Percentiles rank a stretch among this genome's conserved stretches.
These are phyloP conservation scores for Ursus arctos DNA, from an alignment of 2,113 vertebrate species.

Conservation along the genomic window DNA sequence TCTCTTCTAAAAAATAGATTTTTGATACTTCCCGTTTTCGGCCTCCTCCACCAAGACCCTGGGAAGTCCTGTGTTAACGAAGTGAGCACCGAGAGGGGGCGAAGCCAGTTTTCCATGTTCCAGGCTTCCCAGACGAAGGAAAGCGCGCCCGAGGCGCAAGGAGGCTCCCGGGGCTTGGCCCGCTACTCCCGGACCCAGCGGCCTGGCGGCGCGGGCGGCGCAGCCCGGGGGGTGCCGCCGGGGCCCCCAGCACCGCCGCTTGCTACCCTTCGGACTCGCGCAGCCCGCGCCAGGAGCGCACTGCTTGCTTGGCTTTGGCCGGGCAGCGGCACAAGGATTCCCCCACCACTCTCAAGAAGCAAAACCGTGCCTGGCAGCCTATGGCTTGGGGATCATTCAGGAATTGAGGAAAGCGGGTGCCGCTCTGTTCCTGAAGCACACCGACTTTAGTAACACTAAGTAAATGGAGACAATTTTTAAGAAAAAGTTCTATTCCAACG, in stretches of 20 bases:
- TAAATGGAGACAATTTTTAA: not conserved
- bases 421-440: not conserved
- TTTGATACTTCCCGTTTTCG: not conserved
- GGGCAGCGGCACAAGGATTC: not conserved
- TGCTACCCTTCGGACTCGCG: accelerated
- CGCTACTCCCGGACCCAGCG: accelerated
- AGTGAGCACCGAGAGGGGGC: accelerated
- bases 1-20: not conserved
- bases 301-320: too few relatives aligned
- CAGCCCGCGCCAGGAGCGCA: accelerated
- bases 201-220: accelerated
- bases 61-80: not conserved
- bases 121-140: accelerated
- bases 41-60: not conserved
- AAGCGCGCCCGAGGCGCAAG: accelerated
- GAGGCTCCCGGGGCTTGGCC: too few relatives aligned
- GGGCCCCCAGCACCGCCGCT: accelerated
- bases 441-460: not conserved
- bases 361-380: not conserved
- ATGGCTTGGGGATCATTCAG: not conserved
- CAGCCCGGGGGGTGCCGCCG: not conserved
- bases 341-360: accelerated
- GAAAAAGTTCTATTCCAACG: not conserved
- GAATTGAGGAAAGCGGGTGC: not conserved
- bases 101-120: accelerated